Evolutionary conservation across 2,113 vertebrate genomes (phyloP), one percentile per base, ranked within the genome.

Genomic region (Tupaia chinensis): DNA sequence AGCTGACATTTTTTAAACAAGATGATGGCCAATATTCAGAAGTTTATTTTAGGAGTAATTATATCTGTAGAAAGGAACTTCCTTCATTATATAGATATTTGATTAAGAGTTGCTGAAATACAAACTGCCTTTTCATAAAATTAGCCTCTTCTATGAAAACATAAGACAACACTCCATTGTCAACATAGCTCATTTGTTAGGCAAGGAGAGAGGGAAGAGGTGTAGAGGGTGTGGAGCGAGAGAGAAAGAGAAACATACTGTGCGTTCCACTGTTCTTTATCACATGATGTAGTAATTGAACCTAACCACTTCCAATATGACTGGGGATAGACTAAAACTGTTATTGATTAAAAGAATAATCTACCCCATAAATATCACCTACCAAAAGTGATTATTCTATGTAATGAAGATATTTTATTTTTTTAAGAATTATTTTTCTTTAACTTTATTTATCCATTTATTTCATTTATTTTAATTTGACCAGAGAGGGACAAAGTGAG

Each of bases 271-370:
- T 66, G n/a, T 79, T 34, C 17, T 9, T 65, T 72, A 73, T 27
- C 22, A 44, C 1, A 15, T 1, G 69, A 34, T 3, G 17, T 73
- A 27, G 5, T 54, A 82, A 76, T 54, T 85, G 34, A 93, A 61
- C 9, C 34, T 83, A 81, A 73, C 17, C 79, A 76, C 65, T 85
- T 91, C 22, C 89, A 68, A n/a, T 27, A 54, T 61, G 58, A 65
- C 17, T 66, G 23, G n/a, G 14, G 78, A 81, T 54, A 22, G 44
- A 53, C n/a, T 65, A 73, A 90, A 54, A 74, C 63, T 89, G 68
- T 20, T 93, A 17, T 53, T 32, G 77, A 86, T n/a, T 66, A 74
- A 74, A 91, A 88, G 54, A 72, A 96, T 76, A 89, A 66, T 81
- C 25, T 8, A 22, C 9, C 17, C 60, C 76, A 70, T 54, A 68